Conservation (phyloP, 2,797 vertebrate genomes). For the Xiphorhynchus erythropygius region DNA sequence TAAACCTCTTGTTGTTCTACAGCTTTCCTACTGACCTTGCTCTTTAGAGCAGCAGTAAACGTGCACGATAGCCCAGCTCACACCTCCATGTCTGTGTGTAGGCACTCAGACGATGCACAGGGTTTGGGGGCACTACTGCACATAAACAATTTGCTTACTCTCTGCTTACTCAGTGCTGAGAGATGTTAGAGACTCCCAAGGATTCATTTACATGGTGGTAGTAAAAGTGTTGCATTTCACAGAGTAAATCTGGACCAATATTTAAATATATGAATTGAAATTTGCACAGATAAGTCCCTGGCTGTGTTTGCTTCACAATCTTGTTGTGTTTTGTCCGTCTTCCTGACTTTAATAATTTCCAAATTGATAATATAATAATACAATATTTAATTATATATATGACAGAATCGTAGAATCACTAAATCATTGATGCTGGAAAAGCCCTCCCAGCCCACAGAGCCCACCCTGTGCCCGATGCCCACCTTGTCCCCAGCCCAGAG, state of each 20-base stretch:
- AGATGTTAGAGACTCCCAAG: background rate
- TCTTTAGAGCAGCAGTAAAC: background rate
- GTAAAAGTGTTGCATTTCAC: background rate
- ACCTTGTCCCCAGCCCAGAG: background rate
- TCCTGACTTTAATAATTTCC: background rate
- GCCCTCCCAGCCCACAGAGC: background rate
- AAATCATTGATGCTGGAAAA: background rate
- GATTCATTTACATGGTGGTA: background rate
- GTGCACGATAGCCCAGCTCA: background rate
- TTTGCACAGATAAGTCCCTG: background rate
- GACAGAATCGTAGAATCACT: background rate
- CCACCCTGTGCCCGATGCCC: accelerated
- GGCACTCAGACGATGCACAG: background rate
- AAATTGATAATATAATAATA: background rate
- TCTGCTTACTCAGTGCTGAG: background rate
- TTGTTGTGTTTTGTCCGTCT: background rate
- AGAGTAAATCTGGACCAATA: background rate
- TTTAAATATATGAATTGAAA: background rate
- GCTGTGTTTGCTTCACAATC: background rate
- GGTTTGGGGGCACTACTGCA: background rate
- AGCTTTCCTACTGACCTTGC: background rate
- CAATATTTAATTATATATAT: background rate
- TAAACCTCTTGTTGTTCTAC: background rate
- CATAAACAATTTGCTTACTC: background rate
- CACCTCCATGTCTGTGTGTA: background rate